These are phyloP conservation scores for Leucopternis melanops DNA, from an alignment of 2,113 vertebrate genomes.

Conservation along the genomic window DNA sequence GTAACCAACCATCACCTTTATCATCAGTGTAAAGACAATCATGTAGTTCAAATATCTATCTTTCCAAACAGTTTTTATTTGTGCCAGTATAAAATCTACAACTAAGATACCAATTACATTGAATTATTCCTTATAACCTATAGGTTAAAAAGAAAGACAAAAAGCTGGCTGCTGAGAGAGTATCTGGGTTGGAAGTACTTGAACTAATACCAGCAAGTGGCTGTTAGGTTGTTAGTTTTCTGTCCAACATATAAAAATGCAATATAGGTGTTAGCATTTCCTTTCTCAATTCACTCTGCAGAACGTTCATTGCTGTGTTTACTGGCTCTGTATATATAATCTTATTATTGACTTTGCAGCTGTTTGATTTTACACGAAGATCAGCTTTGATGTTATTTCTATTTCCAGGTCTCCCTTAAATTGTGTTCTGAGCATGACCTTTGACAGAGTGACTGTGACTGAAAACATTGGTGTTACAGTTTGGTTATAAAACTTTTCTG, in stretches of 20 bases:
- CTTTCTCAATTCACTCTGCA: background rate
- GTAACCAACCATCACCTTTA: background rate
- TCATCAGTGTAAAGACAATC: background rate
- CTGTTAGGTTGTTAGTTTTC: background rate
- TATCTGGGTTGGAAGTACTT: background rate
- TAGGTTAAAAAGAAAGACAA: background rate
- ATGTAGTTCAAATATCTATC: background rate
- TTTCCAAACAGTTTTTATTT: background rate
- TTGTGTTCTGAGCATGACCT: conserved; percentile 49
- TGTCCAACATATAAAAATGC: background rate
- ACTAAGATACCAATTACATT: background rate
- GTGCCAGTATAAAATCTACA: background rate
- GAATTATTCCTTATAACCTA: background rate
- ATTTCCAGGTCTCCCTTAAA: conserved; percentile 50
- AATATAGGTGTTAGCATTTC: background rate
- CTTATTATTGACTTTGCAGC: conserved; percentile 8
- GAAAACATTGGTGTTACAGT: conserved; percentile 10
- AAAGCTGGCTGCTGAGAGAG: background rate
- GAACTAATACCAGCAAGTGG: background rate
- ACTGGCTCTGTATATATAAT: background rate
- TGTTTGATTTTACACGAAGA: background rate
- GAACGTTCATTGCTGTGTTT: background rate
- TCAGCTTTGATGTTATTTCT: conserved; percentile 37
- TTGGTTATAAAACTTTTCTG: conserved; percentile 30
- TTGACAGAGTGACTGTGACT: conserved; percentile 34